These are phyloP conservation scores for Globia sparganii DNA, from an alignment of 2,888 invertebrate genomes.

Conservation along the genomic window DNA sequence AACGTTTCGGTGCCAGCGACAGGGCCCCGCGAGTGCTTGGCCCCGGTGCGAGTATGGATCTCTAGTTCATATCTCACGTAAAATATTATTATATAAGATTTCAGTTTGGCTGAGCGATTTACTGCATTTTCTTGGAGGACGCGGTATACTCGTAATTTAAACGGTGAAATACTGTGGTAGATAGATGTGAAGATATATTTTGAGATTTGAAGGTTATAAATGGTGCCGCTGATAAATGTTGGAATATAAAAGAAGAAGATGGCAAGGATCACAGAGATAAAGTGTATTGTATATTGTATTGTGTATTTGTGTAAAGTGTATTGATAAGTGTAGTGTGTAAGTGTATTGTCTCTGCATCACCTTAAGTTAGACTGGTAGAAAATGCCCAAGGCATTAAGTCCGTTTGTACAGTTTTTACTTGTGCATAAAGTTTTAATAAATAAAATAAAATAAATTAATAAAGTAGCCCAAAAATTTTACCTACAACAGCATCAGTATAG, in stretches of 20 bases:
- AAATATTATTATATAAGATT: constrained; percentile 35
- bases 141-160: background rate
- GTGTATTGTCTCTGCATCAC: too few relatives aligned
- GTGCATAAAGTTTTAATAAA: too few relatives aligned
- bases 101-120: constrained; percentile 21
- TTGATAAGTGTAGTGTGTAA: too few relatives aligned
- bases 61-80: constrained; percentile 28
- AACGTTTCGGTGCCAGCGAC: constrained; percentile 35
- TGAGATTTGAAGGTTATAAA: background rate
- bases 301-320: too few relatives aligned
- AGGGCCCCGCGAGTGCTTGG: constrained; percentile 11
- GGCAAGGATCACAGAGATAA: too few relatives aligned
- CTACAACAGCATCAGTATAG: background rate
- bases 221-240: background rate
- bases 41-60: constrained; percentile 11
- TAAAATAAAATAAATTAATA: too few relatives aligned
- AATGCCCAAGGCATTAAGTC: too few relatives aligned
- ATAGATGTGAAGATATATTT: background rate
- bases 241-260: too few relatives aligned
- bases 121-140: constrained; percentile 20
- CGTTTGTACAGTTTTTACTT: too few relatives aligned
- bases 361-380: too few relatives aligned
- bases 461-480: background rate
- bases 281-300: too few relatives aligned
- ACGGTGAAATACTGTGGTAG: background rate